phyloP scores from a whole-genome alignment of 2,797 vertebrate species.

The Characodon lateralis region DNA sequence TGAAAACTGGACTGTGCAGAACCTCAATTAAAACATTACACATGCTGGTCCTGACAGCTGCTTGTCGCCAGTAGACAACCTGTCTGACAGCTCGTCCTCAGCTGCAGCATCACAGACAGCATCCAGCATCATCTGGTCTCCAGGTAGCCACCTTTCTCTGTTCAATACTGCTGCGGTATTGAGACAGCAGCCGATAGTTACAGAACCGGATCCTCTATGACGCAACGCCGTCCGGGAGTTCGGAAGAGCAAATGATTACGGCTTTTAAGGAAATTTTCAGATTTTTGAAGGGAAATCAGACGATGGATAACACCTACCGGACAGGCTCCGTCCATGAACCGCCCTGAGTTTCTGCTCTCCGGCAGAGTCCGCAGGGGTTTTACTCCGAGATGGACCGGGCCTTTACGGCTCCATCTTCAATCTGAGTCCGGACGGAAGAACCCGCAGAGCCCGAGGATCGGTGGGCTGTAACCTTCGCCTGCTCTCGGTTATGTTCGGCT shows the following conservation, averaged over 20 bases:
- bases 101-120: not conserved
- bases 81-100: too few relatives aligned
- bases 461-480: not conserved
- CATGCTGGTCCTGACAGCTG: too few relatives aligned
- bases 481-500: conserved; percentile 6
- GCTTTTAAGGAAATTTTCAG: not conserved
- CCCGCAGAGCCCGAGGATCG: not conserved
- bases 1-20: too few relatives aligned
- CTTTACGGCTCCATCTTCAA: conserved; percentile 35
- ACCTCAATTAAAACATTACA: too few relatives aligned
- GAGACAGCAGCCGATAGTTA: conserved; percentile 1
- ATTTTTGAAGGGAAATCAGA: not conserved
- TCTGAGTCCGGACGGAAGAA: not conserved
- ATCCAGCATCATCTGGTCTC: not conserved
- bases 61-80: too few relatives aligned
- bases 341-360: not conserved
- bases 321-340: conserved; percentile 40
- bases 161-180: not conserved
- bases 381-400: fast-evolving
- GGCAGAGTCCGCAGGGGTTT: not conserved
- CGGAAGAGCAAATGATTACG: not conserved
- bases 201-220: not conserved
- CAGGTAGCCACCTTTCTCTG: conserved; percentile 1
- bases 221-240: not conserved
- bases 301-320: conserved; percentile 40